Base-by-base conservation (phyloP, 2,888 invertebrate species). In the Cancer borealis region DNA sequence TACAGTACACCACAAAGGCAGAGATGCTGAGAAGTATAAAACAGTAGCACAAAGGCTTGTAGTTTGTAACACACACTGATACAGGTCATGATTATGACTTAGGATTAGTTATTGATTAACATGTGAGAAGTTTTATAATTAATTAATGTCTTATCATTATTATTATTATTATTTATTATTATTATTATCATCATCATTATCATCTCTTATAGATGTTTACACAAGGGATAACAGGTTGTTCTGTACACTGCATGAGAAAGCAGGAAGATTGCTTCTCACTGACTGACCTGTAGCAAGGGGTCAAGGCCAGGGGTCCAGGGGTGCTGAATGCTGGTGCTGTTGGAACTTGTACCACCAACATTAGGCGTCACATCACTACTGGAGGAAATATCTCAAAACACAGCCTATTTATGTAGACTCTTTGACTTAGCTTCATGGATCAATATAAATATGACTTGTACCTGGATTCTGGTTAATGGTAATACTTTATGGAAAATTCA, bases 11-110 rank as follows among this genome's bases (percentile, higher is more conserved):
- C 94, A 94, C 94, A 94, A 94, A 94, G 92, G 94, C 92, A 91
- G 94, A 94, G 94, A 94, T 94, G 94, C 94, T 94, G 94, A 94
- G 94, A 94, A 94, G 94, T 94, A 94, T 94, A 94, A 94, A 94
- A 94, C 92, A 93, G 94, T 94, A 84, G 92, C 92, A 92, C 94
- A 94, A 92, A 92, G 92, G 92, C 90, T 91, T 92, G 84, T 94
- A 94, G 94, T 92, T 94, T 94, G 92, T 92, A 94, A 94, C 94
- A 94, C 91, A 90, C 94, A 94, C 94, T 94, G 94, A 94, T 94
- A 94, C 94, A 94, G 94, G 94, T 94, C 94, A 94, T 94, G 92
- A 92, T 94, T 92, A 92, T 92, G 92, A 89, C 92, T 94, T 91
- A 92, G 92, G 66, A 92, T 92, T 92, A 92, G 84, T 94, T 94